phyloP scores from a whole-genome alignment of 30 jellyfish, hydroid and myxozoan genomes.

The Turritopsis rubra region DNA sequence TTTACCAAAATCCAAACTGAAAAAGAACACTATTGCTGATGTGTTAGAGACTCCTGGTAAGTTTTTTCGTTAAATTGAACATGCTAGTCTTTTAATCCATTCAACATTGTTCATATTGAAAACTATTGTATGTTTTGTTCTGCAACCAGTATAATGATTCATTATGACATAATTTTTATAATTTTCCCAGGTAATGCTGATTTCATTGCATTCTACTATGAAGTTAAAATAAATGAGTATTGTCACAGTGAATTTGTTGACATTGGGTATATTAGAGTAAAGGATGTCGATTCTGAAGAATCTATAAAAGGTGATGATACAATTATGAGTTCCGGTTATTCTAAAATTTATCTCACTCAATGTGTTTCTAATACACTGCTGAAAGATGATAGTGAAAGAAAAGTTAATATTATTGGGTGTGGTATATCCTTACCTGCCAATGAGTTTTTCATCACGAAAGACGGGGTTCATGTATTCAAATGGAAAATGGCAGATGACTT shows the following conservation, averaged over 20 bases:
- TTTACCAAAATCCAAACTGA: background rate
- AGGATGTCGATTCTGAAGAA: background rate
- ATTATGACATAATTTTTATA: too few relatives aligned
- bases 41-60: background rate
- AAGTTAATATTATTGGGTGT: slow-evolving; percentile 58
- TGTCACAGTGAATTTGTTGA: background rate
- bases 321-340: background rate
- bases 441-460: slow-evolving; percentile 42
- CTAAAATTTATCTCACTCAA: background rate
- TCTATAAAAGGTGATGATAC: background rate
- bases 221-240: background rate
- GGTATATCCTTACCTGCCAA: slow-evolving; percentile 49
- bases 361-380: background rate
- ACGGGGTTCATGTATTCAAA: slow-evolving; percentile 40
- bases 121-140: too few relatives aligned
- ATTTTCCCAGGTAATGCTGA: background rate
- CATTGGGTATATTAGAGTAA: slow-evolving; percentile 1
- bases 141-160: too few relatives aligned
- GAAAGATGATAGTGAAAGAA: background rate
- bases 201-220: slow-evolving; percentile 9
- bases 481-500: slow-evolving; percentile 17
- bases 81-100: too few relatives aligned
- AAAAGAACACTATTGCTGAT: background rate
- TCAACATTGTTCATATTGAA: too few relatives aligned
- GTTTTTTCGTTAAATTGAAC: too few relatives aligned